A percentile compares a stretch with the other conserved stretches of the same genome.
Evolutionary conservation across 2,888 invertebrate species (phyloP).

Genomic region (Pheosia tremula): DNA sequence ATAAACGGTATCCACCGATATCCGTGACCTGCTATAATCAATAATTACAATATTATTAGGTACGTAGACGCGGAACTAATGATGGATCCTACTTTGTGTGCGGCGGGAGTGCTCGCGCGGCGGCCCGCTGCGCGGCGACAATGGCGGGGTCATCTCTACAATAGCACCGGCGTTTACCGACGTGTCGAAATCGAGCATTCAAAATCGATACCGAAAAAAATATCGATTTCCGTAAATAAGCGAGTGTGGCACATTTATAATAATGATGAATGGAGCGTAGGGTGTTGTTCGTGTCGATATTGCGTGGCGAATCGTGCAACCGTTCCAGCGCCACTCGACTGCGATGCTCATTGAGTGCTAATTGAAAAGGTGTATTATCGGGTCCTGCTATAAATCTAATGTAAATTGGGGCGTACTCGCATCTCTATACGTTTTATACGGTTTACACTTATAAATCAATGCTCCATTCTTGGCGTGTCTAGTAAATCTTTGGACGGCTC

Average conservation of each 20-base stretch:
- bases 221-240: conserved; percentile 85
- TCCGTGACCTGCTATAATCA: conserved; percentile 79
- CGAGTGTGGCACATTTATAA: conserved; percentile 84
- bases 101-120: conserved; percentile 62
- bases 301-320: conserved; percentile 77
- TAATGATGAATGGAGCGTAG: conserved; percentile 82
- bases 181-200: conserved; percentile 77
- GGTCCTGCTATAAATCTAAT: conserved; percentile 75
- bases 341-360: conserved; percentile 72
- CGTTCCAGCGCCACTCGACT: conserved; percentile 62
- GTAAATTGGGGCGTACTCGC: conserved; percentile 70
- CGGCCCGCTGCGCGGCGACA: conserved; percentile 59
- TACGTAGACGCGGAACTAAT: conserved; percentile 75
- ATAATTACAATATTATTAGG: conserved; percentile 75
- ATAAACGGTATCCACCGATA: conserved; percentile 61
- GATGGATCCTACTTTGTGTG: conserved; percentile 56
- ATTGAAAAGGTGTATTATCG: conserved; percentile 81
- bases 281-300: conserved; percentile 73
- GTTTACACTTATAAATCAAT: conserved; percentile 64
- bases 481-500: conserved; percentile 33
- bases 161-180: conserved; percentile 77
- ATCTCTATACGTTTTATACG: conserved; percentile 46
- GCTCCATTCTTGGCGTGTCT: conserved; percentile 32
- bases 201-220: conserved; percentile 82
- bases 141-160: conserved; percentile 78